Base-by-base conservation (phyloP, 2,888 invertebrate genomes). In the Amorpha juglandis region DNA sequence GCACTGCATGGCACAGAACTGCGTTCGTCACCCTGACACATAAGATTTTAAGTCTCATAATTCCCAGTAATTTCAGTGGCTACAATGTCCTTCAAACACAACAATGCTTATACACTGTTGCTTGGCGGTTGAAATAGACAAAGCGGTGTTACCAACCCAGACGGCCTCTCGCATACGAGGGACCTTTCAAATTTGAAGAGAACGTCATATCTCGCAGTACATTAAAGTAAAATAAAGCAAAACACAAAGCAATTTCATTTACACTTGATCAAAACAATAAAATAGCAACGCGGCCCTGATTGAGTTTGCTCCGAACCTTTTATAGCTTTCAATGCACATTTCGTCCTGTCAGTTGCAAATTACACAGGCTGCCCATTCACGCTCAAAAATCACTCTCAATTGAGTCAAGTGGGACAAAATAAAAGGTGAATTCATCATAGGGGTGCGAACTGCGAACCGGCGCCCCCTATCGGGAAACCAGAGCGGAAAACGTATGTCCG, bases 321-420 rank as follows among this genome's bases (percentile, higher is more conserved):
- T 90, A 90, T 82, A 86, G 90, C 91, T 90, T 90, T 91, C 86
- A 90, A 89, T 89, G 89, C 83, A 81, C 86, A 89, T 90, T 91
- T 91, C 87, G 80, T 82, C 82, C 90, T 91, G 92, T 90, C 92
- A 88, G 84, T 85, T 80, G 86, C 89, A 92, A 91, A 92, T 92
- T 91, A 91, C 89, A 78, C 82, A 77, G 86, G 88, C 89, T 89
- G 87, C 88, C 90, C 91, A 90, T 91, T 92, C 91, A 89, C 89
- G 90, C 89, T 91, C 90, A 89, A 92, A 92, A 93, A 92, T 92
- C 88, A 90, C 88, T 89, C 88, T 84, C 91, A 89, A 92, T 92
- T 89, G 92, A 89, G 90, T 88, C 88, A 89, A 91, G 91, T 90
- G 90, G 86, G 89, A 89, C 89, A 88, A 91, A 92, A 92, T 91